These are phyloP conservation scores for Triplophysa yarkandensis DNA, from an alignment of 2,797 vertebrate genomes.

Conservation along the genomic window DNA sequence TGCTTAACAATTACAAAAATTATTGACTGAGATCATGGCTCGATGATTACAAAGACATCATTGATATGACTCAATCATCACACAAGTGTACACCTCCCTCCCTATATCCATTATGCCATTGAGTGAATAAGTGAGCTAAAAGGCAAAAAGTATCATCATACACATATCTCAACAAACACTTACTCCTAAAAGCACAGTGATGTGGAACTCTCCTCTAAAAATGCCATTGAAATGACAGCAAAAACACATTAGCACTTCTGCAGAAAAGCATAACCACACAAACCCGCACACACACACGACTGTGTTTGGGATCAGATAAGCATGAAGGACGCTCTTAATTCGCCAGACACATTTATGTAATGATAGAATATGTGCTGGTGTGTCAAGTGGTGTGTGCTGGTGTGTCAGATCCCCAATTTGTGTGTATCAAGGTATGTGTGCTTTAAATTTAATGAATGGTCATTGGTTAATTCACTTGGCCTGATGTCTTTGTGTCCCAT, in stretches of 20 bases:
- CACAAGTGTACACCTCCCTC: background rate
- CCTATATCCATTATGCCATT: background rate
- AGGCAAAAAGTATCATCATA: background rate
- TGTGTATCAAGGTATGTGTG: conserved; percentile 30
- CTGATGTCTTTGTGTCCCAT: conserved; percentile 28
- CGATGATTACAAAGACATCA: conserved; percentile 12
- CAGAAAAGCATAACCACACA: conserved; percentile 18
- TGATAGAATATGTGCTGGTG: conserved; percentile 28
- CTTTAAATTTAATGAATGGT: conserved; percentile 33
- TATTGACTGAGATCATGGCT: conserved; percentile 14
- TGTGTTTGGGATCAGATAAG: conserved; percentile 21
- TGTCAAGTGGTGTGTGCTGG: conserved; percentile 5
- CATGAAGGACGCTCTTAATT: conserved; percentile 47
- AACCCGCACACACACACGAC: background rate
- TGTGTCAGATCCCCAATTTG: conserved; percentile 27
- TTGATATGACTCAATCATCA: conserved; percentile 11
- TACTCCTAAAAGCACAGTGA: conserved; percentile 9
- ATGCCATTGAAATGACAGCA: conserved; percentile 34
- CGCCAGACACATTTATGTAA: conserved; percentile 45
- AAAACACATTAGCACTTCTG: conserved; percentile 45
- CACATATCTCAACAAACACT: conserved; percentile 15
- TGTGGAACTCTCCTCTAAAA: conserved; percentile 36
- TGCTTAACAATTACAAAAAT: conserved; percentile 25
- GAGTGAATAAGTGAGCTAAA: conserved; percentile 4
- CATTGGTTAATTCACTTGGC: conserved; percentile 40